Conservation (phyloP, 2,888 invertebrate species). For the Lithophane leautieri region DNA sequence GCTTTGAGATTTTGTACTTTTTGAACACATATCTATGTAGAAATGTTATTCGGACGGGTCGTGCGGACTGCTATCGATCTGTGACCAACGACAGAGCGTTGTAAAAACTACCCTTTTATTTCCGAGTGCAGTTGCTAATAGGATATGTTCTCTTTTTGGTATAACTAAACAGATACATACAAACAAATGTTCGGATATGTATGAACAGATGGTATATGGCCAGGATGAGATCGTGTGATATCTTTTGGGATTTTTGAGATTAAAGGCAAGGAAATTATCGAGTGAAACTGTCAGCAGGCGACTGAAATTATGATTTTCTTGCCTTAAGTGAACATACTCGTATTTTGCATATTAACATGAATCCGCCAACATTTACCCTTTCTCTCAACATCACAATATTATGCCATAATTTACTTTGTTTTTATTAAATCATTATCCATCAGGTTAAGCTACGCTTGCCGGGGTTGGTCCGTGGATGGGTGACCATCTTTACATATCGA, state of each 20-base stretch:
- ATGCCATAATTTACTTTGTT: neutral
- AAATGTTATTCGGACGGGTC: neutral
- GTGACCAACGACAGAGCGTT: slow-evolving; percentile 14
- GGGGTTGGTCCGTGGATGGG: no score
- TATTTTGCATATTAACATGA: no score
- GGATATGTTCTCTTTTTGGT: neutral
- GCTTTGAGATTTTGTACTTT: neutral
- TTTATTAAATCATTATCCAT: slow-evolving; percentile 5
- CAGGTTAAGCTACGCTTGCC: no score
- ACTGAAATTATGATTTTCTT: neutral
- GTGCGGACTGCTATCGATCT: slow-evolving; percentile 27
- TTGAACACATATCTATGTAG: neutral
- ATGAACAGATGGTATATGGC: neutral
- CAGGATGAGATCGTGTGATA: neutral
- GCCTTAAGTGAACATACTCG: neutral
- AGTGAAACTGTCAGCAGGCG: no score
- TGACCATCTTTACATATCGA: no score
- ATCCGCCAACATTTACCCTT: neutral
- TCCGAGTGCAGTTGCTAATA: neutral
- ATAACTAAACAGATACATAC: neutral
- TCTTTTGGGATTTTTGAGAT: neutral
- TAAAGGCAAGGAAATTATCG: no score
- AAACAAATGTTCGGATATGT: neutral
- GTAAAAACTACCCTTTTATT: neutral
- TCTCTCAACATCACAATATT: neutral